These are phyloP conservation scores for Parasteatoda tepidariorum DNA, from an alignment of 1,140 invertebrate genomes.

Conservation along the genomic window DNA sequence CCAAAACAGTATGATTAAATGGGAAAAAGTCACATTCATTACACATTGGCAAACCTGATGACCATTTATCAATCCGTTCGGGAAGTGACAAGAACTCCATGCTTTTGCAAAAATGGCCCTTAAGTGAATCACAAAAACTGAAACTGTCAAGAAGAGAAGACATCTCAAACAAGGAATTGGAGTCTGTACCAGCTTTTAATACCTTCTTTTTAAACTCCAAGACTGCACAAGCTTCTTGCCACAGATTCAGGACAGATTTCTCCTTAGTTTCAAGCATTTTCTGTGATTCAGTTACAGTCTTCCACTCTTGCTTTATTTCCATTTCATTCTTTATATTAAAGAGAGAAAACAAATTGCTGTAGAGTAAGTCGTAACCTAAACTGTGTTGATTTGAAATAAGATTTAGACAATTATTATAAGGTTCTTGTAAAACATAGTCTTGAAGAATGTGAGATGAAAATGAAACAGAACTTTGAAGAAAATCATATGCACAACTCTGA, in stretches of 20 bases:
- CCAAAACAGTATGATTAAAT: not conserved
- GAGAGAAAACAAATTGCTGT: slow-evolving; percentile 38
- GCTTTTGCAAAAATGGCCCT: not conserved
- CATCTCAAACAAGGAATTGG: not conserved
- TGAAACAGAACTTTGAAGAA: too few relatives aligned
- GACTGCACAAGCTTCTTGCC: slow-evolving; percentile 35
- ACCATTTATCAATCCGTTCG: slow-evolving; percentile 32
- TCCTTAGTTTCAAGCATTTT: not conserved
- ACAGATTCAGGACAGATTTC: not conserved
- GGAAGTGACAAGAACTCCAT: not conserved
- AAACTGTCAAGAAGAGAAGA: slow-evolving; percentile 21
- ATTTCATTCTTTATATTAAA: not conserved
- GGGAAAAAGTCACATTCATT: not conserved
- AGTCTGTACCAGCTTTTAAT: not conserved
- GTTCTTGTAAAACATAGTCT: too few relatives aligned
- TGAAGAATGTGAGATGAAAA: too few relatives aligned
- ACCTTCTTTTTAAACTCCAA: slow-evolving; percentile 23
- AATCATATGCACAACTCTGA: too few relatives aligned
- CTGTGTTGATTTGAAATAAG: slow-evolving; percentile 1
- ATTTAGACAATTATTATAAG: not conserved
- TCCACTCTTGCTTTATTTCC: not conserved
- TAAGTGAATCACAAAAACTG: slow-evolving; percentile 24
- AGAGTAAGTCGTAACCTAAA: slow-evolving; percentile 31
- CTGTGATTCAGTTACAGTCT: not conserved
- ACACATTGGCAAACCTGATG: slow-evolving; percentile 26